phyloP scores from a whole-genome alignment of 2,888 invertebrate genomes.

The Scaptodrosophila latifasciaeformis region DNA sequence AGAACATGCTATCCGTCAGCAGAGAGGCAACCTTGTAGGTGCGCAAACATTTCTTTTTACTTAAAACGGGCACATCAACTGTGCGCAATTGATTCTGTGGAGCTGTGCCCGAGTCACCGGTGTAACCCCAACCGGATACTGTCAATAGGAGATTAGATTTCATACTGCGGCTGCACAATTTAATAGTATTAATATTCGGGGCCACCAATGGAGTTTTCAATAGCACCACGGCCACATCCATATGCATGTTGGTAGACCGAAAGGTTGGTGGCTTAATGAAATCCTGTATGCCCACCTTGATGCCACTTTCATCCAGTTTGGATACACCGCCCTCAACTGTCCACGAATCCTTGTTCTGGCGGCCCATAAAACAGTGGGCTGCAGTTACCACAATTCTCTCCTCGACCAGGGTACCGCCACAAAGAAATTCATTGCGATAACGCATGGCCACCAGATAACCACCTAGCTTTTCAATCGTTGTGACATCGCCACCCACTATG shows the following conservation, averaged over 20 bases:
- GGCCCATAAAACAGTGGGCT: constrained; percentile 42
- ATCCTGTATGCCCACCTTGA: constrained; percentile 4
- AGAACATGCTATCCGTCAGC: constrained; percentile 55
- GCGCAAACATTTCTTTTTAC: constrained; percentile 15
- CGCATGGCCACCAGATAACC: constrained; percentile 42
- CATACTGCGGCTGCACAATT: constrained; percentile 18
- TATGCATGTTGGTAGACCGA: constrained; percentile 22
- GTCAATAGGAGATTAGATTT: background rate
- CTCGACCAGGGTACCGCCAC: constrained; percentile 42
- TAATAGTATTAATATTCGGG: background rate
- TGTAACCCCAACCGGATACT: constrained; percentile 50
- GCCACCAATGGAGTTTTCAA: constrained; percentile 26
- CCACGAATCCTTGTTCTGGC: background rate
- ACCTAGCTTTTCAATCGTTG: constrained; percentile 38
- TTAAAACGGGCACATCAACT: constrained; percentile 37
- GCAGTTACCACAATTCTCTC: constrained; percentile 41
- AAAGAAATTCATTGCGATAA: constrained; percentile 29
- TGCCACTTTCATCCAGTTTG: constrained; percentile 12
- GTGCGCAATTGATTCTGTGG: constrained; percentile 22
- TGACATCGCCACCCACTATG: constrained; percentile 42
- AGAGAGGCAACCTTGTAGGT: constrained; percentile 11
- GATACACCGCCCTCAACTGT: constrained; percentile 33
- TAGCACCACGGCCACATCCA: constrained; percentile 43
- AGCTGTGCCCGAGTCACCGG: background rate
- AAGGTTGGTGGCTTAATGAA: constrained; percentile 22